Evolutionary conservation across 2,797 vertebrate genomes (phyloP).

Genomic region (Odontamblyopus rebecca): DNA sequence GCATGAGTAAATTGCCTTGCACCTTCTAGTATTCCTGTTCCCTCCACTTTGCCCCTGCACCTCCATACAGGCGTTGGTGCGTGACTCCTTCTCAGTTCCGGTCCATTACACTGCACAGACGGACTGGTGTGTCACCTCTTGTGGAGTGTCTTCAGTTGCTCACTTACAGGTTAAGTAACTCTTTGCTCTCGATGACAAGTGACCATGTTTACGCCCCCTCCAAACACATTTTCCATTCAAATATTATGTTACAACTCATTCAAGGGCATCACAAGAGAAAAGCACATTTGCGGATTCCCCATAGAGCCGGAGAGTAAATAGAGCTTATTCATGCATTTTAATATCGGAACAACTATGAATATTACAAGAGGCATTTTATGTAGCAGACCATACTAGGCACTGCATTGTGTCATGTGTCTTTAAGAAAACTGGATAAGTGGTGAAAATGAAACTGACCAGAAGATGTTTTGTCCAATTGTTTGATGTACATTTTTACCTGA

Average conservation of each 20-base stretch:
- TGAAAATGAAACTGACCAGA: not conserved
- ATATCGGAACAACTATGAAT: constrained; percentile 12
- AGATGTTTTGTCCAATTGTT: not conserved
- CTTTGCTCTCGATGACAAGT: not conserved
- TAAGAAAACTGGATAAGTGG: not conserved
- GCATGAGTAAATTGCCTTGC: not conserved
- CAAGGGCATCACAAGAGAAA: constrained; percentile 10
- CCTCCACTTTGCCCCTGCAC: constrained; percentile 20
- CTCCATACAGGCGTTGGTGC: constrained; percentile 18
- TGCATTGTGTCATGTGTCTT: constrained; percentile 2
- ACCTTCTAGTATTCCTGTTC: not conserved
- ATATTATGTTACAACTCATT: not conserved
- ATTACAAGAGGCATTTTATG: constrained; percentile 16
- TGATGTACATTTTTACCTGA: not conserved
- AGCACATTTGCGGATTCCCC: constrained; percentile 14
- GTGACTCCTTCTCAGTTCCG: constrained; percentile 39
- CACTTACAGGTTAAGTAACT: constrained; percentile 40
- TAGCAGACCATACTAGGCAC: constrained; percentile 8
- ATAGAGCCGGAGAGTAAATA: constrained; percentile 17
- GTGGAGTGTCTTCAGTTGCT: constrained; percentile 40
- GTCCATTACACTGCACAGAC: constrained; percentile 53
- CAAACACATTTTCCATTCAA: not conserved
- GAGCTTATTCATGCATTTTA: constrained; percentile 21
- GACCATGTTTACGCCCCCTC: constrained; percentile 7
- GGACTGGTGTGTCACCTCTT: constrained; percentile 37